These are phyloP conservation scores for Oostethus manadensis DNA, from an alignment of 2,113 vertebrate genomes.

Conservation along the genomic window DNA sequence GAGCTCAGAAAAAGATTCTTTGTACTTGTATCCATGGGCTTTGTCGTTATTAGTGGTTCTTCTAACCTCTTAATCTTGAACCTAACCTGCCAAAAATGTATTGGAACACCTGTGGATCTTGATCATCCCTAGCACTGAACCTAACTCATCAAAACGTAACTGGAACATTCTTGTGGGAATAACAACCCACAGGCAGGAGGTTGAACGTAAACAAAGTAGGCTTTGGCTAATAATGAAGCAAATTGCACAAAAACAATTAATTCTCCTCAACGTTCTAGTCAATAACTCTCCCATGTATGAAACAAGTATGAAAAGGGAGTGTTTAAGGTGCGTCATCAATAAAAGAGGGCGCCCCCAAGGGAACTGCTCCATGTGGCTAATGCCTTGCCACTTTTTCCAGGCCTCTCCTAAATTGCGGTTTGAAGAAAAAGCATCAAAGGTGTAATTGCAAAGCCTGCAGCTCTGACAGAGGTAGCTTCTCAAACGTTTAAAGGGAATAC, in stretches of 20 bases:
- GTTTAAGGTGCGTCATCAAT: constrained; percentile 5
- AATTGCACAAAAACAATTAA: too few relatives aligned
- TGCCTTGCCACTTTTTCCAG: constrained; percentile 39
- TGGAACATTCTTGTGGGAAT: too few relatives aligned
- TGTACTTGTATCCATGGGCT: constrained; percentile 21
- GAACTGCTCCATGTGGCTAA: constrained; percentile 24
- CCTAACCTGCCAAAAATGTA: neutral
- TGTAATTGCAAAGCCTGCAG: constrained; percentile 65
- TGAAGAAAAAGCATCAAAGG: constrained; percentile 58
- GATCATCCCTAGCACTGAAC: too few relatives aligned
- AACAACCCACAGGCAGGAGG: too few relatives aligned
- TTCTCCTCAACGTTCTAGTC: too few relatives aligned
- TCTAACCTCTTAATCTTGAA: too few relatives aligned
- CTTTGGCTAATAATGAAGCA: too few relatives aligned
- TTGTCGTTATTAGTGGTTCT: neutral
- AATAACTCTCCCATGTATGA: neutral
- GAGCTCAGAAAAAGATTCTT: constrained; percentile 36
- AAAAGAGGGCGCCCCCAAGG: constrained; percentile 22
- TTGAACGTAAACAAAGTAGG: too few relatives aligned
- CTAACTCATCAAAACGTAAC: too few relatives aligned
- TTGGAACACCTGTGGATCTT: neutral
- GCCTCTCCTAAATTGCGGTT: constrained; percentile 36
- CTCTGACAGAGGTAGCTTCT: constrained; percentile 45
- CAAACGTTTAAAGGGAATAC: constrained; percentile 58
- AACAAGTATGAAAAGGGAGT: neutral